phyloP scores from a whole-genome alignment of 2,113 vertebrate genomes.

The Ramphastos sulfuratus region DNA sequence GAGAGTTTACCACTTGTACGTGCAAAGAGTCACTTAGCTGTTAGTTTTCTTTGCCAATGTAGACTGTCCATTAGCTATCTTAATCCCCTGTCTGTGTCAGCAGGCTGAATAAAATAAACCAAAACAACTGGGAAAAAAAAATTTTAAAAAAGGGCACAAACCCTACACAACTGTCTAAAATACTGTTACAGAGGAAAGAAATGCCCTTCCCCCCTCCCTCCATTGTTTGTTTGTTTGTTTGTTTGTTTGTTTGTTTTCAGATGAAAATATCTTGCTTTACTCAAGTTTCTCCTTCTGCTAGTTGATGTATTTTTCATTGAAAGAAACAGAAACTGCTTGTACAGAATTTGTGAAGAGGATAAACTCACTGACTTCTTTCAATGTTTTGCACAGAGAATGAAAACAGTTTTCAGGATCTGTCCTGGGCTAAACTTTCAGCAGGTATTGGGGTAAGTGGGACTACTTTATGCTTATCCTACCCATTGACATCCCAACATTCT shows the following conservation, averaged over 20 bases:
- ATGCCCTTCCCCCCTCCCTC: background rate
- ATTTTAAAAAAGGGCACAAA: background rate
- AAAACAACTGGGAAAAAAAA: background rate
- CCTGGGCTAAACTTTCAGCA: background rate
- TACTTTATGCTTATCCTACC: background rate
- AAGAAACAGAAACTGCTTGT: background rate
- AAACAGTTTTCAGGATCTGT: background rate
- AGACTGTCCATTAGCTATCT: constrained; percentile 10
- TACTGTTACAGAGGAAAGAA: background rate
- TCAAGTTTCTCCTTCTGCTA: background rate
- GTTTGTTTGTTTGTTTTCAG: background rate
- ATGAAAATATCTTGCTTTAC: background rate
- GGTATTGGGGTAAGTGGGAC: background rate
- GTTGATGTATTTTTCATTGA: background rate
- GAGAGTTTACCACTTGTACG: constrained; percentile 22
- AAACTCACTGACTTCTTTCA: background rate
- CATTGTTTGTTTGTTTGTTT: background rate
- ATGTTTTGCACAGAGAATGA: background rate
- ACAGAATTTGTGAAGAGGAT: background rate
- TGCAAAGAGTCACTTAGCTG: background rate
- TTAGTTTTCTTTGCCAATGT: constrained; percentile 18
- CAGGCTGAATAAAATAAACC: background rate
- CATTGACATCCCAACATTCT: background rate
- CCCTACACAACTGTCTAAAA: background rate
- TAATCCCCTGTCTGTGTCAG: constrained; percentile 7